Percentiles rank a stretch among this genome's conserved stretches.
Evolutionary conservation across 2,113 vertebrate genomes (phyloP).

Genomic region (Psilopsiagon aymara): DNA sequence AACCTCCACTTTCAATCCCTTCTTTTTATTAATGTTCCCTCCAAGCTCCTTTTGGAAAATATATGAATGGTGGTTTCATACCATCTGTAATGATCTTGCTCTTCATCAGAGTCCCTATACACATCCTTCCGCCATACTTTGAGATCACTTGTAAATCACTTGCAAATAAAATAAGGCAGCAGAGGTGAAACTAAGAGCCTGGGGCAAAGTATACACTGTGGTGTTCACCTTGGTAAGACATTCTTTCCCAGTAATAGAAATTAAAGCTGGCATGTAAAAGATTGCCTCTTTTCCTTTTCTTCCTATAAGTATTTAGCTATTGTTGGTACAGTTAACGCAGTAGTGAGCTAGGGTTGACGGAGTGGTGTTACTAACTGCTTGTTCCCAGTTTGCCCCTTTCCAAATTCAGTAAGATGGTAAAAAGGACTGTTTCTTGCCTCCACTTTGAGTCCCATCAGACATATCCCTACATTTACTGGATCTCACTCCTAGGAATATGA

Average conservation of each 20-base stretch:
- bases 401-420: not conserved
- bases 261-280: not conserved
- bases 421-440: not conserved
- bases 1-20: not conserved
- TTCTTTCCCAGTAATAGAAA: not conserved
- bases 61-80: not conserved
- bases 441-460: not conserved
- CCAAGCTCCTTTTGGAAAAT: not conserved
- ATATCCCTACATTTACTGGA: not conserved
- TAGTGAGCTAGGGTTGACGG: not conserved
- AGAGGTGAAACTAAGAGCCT: not conserved
- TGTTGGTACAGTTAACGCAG: not conserved
- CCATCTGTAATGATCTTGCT: not conserved
- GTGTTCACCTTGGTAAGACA: not conserved
- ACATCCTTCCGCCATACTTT: not conserved
- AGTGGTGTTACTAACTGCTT: not conserved
- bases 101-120: not conserved
- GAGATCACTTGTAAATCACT: not conserved
- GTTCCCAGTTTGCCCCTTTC: not conserved
- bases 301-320: not conserved
- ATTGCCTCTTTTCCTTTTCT: not conserved
- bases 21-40: not conserved
- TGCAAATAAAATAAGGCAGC: not conserved
- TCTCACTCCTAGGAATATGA: not conserved
- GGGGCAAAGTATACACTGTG: not conserved